Conservation (phyloP, 1,140 invertebrate species). For the Orius insidiosus region DNA sequence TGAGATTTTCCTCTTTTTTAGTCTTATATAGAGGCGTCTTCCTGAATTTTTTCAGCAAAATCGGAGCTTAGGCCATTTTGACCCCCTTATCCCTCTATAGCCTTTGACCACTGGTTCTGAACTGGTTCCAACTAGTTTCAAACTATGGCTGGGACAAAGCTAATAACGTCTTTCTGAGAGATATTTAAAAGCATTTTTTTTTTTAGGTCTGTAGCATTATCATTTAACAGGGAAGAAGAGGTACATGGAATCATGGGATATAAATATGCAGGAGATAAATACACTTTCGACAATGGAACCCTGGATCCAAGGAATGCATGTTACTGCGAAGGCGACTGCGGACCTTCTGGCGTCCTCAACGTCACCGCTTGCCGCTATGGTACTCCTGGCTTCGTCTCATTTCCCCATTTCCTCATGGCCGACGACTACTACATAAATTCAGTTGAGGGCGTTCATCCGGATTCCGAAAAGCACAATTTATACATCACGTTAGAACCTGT, state of each 20-base stretch:
- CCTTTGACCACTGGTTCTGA: too few species aligned
- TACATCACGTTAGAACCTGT: slow-evolving; percentile 37
- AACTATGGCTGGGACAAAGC: too few species aligned
- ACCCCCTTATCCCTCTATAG: too few species aligned
- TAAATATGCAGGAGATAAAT: slow-evolving; percentile 25
- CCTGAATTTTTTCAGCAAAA: too few species aligned
- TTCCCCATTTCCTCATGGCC: slow-evolving; percentile 52
- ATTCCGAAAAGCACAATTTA: slow-evolving; percentile 36
- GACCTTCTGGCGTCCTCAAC: slow-evolving; percentile 26
- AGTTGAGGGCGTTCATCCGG: slow-evolving; percentile 39
- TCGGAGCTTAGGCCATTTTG: too few species aligned
- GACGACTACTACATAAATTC: slow-evolving; percentile 34
- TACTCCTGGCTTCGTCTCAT: slow-evolving; percentile 45
- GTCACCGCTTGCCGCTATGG: slow-evolving; percentile 32
- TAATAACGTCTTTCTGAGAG: too few species aligned
- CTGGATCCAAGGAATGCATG: slow-evolving; percentile 42
- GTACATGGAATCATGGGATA: slow-evolving; percentile 27
- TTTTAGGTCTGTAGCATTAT: slow-evolving; percentile 25
- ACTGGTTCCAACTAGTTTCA: too few species aligned
- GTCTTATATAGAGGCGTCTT: too few species aligned
- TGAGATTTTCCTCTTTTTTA: too few species aligned
- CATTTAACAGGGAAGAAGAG: slow-evolving; percentile 32
- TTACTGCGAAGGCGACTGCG: slow-evolving; percentile 48
- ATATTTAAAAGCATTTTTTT: too few species aligned
- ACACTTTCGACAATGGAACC: slow-evolving; percentile 30